Evolutionary conservation across 2,113 vertebrate genomes (phyloP), one percentile per base, ranked within the genome.

Genomic region (Calyptommatus sinebrachiatus): DNA sequence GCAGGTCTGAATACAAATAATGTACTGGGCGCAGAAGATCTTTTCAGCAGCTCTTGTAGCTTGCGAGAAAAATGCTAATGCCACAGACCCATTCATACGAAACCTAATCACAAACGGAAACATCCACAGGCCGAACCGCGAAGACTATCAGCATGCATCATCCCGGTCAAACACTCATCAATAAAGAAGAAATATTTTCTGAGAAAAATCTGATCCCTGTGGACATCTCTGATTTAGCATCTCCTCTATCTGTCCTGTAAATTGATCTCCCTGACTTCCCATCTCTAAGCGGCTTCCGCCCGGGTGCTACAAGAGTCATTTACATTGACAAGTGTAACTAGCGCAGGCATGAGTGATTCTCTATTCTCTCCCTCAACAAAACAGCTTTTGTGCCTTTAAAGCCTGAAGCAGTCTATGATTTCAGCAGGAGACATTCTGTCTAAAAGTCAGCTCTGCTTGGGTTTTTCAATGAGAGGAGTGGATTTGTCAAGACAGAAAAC

Each of bases 111-210:
- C 53, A 68, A 69, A 70, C 53, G 73, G 73, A 81, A 81, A 66
- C 70, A 74, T 69, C 53, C 57, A 29, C 63, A 73, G 62, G n/a
- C 61, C 72, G 62, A 71, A 7, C 65, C 18, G 61, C 78, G 66
- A 50, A 0, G 65, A 21, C 80, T 84, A 67, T 77, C 69, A 88
- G 89, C 80, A 79, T 70, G 16, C 50, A 76, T 65, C 1, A 0
- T 3, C 0, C 68, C 31, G 62, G 72, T 70, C 66, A 81, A 81
- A 61, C 73, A 61, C 35, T 75, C 86, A 85, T 79, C 79, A 84
- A 75, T 83, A 78, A 84, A 83, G 68, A 76, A 80, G 31, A 83
- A 76, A 69, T 71, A 84, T 1, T 1, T 74, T 73, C 21, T 71
- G 75, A 69, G 80, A 77, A 68, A 83, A 83, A 28, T 62, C 71